Evolutionary conservation across 2,113 vertebrate species (phyloP).

Genomic region (Nannobrachium achirus): DNA sequence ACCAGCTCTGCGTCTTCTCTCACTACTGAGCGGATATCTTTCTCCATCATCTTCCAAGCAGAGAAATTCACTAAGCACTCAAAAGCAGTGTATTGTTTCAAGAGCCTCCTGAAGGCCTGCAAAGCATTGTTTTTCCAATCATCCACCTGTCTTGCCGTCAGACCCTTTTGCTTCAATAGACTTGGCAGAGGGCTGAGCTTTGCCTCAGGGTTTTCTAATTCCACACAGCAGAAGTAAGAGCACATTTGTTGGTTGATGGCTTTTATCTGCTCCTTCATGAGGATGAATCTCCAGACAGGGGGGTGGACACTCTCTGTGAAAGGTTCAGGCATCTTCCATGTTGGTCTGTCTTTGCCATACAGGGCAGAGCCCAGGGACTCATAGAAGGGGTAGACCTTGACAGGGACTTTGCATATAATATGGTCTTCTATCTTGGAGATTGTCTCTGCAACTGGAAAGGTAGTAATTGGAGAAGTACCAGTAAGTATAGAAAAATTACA

Average conservation of each 20-base stretch:
- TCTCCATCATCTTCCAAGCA: conserved; percentile 78
- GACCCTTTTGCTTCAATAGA: conserved; percentile 72
- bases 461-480: conserved; percentile 2
- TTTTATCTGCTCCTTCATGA: conserved; percentile 55
- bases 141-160: conserved; percentile 52
- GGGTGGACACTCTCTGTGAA: conserved; percentile 72
- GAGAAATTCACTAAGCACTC: background rate
- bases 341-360: conserved; percentile 81
- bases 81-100: conserved; percentile 74
- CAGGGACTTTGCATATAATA: conserved; percentile 55
- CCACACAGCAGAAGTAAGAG: conserved; percentile 73
- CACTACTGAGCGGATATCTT: conserved; percentile 45
- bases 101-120: conserved; percentile 57
- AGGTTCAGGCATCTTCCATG: conserved; percentile 82
- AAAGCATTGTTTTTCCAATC: conserved; percentile 74
- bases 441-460: conserved; percentile 77
- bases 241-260: conserved; percentile 79
- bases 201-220: conserved; percentile 60
- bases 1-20: conserved; percentile 60
- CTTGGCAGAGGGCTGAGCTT: conserved; percentile 79
- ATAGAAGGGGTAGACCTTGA: conserved; percentile 85
- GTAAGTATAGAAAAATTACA: background rate
- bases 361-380: conserved; percentile 77
- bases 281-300: conserved; percentile 79
- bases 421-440: conserved; percentile 74